phyloP scores from a whole-genome alignment of 1,140 invertebrate genomes.

The Zelostemma sp. region DNA sequence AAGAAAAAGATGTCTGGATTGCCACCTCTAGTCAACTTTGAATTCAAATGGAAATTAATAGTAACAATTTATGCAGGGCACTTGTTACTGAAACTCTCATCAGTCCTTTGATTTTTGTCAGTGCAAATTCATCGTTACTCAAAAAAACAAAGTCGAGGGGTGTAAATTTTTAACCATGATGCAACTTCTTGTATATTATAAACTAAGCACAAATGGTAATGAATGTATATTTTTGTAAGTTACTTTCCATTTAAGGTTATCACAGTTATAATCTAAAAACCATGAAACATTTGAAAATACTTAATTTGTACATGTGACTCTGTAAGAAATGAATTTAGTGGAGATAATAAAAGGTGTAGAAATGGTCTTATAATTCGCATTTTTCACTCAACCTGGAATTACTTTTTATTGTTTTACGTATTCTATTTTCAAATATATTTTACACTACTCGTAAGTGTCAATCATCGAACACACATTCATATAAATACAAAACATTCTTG shows the following conservation, averaged over 20 bases:
- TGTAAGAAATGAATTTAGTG: conserved; percentile 9
- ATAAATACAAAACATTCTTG: no score
- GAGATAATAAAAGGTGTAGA: conserved; percentile 9
- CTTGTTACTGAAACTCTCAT: no score
- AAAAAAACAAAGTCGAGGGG: no score
- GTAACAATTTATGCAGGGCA: no score
- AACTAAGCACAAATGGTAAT: background rate
- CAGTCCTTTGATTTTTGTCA: no score
- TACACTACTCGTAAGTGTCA: background rate
- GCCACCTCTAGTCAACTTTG: no score
- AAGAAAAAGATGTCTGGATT: no score
- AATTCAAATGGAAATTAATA: no score
- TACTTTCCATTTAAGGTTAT: conserved; percentile 1
- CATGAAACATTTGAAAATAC: background rate
- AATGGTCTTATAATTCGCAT: background rate
- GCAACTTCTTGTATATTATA: no score
- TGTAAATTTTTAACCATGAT: background rate
- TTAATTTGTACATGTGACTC: conserved; percentile 7
- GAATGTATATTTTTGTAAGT: conserved; percentile 6
- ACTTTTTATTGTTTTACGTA: background rate
- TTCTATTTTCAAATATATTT: conserved; percentile 12
- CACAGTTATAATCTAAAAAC: background rate
- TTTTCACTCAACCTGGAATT: background rate
- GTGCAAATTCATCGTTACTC: no score
- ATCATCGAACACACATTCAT: no score